Conservation (phyloP, 2,797 vertebrate species). For the Morus bassanus region DNA sequence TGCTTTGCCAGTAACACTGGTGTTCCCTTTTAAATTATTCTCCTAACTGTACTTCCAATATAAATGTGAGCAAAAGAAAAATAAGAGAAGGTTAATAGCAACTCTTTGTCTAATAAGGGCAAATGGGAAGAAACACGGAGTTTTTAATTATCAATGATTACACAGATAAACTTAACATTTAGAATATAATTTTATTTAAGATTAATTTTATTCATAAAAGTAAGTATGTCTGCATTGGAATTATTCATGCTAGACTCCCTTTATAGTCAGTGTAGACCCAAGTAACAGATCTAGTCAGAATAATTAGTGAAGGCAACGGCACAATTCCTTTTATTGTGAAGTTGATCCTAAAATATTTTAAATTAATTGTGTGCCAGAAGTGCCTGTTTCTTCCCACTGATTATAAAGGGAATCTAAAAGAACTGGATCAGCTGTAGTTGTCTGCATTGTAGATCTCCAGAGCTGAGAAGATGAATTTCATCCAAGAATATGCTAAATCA, state of each 20-base stretch:
- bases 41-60: background rate
- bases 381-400: background rate
- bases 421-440: background rate
- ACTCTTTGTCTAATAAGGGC: background rate
- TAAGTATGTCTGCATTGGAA: background rate
- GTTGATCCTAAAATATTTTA: background rate
- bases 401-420: background rate
- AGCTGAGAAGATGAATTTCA: background rate
- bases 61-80: background rate
- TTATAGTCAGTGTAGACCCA: background rate
- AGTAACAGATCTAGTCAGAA: background rate
- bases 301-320: background rate
- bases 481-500: background rate
- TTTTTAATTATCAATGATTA: background rate
- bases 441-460: background rate
- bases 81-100: background rate
- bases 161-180: background rate
- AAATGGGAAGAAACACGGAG: background rate
- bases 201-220: background rate
- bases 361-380: background rate
- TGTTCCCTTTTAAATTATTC: background rate
- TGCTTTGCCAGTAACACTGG: background rate
- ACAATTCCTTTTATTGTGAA: background rate
- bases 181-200: background rate
- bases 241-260: background rate